Conservation (phyloP, 2,113 vertebrate genomes). For the Psilopsiagon aymara region DNA sequence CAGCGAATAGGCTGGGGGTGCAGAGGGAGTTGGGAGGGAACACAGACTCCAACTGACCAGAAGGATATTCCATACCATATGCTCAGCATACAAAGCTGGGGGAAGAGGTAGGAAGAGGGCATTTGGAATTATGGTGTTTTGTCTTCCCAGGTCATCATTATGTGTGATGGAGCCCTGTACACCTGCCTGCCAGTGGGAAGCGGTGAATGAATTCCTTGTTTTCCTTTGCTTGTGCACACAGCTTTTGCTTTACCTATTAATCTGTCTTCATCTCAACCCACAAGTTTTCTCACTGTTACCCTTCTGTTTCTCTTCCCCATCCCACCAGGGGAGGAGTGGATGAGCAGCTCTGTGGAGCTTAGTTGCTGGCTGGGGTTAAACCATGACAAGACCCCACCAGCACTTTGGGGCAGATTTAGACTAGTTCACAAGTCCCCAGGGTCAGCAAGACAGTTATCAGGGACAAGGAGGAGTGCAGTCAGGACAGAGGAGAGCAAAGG, state of each 20-base stretch:
- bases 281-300: neutral
- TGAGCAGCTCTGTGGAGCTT: fast-evolving
- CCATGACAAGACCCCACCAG: neutral
- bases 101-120: neutral
- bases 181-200: neutral
- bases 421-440: neutral
- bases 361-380: neutral
- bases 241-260: neutral
- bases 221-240: neutral
- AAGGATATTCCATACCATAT: neutral
- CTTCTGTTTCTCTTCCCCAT: neutral
- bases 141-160: neutral
- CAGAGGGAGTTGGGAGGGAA: neutral
- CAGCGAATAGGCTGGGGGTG: neutral
- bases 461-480: neutral
- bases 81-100: neutral
- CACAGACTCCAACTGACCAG: neutral
- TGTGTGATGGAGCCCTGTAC: neutral
- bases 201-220: neutral
- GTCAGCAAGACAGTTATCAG: neutral
- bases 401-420: neutral
- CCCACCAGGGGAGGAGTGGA: too few relatives aligned
- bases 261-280: neutral
- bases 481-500: neutral
- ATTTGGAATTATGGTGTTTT: neutral